A percentile compares a stretch with the other conserved stretches of the same genome.
phyloP scores from a whole-genome alignment of 2,888 invertebrate species.

The Coenonympha arcania region DNA sequence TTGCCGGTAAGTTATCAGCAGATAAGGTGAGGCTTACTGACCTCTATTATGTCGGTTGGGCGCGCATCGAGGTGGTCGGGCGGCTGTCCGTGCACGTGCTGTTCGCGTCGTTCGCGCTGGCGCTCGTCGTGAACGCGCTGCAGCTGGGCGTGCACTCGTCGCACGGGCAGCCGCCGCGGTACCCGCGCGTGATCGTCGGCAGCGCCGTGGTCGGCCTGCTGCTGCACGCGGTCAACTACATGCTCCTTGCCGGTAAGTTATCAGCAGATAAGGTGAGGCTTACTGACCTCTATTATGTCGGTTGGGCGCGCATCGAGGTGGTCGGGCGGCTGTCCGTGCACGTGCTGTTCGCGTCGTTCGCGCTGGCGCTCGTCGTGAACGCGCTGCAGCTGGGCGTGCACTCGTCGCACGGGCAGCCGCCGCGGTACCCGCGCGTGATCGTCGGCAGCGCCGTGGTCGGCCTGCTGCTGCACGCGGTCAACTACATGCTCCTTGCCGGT shows the following conservation, averaged over 20 bases:
- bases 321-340: conserved; percentile 86
- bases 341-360: conserved; percentile 86
- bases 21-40: no score
- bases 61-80: conserved; percentile 89
- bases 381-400: conserved; percentile 86
- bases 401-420: conserved; percentile 64
- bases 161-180: conserved; percentile 61
- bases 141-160: conserved; percentile 83
- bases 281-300: no score
- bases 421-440: conserved; percentile 79
- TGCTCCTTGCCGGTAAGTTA: conserved; percentile 83
- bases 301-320: conserved; percentile 94
- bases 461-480: conserved; percentile 82
- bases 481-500: conserved; percentile 87
- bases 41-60: no score
- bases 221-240: conserved; percentile 83
- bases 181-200: conserved; percentile 81
- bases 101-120: conserved; percentile 86
- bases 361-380: conserved; percentile 86
- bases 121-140: conserved; percentile 84
- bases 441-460: conserved; percentile 85
- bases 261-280: no score
- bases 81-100: conserved; percentile 87
- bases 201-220: conserved; percentile 85
- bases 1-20: conserved; percentile 79